Evolutionary conservation across 2,888 invertebrate genomes (phyloP), one percentile per base, ranked within the genome.

Genomic region (Asteroscopus sphinx): DNA sequence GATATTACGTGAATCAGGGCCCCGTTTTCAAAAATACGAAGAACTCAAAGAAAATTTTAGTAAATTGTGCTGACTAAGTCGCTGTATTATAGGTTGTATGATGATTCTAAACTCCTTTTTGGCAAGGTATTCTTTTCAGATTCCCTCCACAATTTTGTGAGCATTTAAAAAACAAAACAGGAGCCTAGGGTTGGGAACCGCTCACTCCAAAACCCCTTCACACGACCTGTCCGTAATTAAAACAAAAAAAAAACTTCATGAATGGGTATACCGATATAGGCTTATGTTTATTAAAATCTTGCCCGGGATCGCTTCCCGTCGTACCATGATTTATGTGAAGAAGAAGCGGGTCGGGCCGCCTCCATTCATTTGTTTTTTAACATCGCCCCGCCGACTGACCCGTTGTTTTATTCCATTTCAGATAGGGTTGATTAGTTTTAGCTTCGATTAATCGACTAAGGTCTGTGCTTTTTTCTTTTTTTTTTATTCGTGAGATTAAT

Each of bases 221-320:
- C 91, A 91, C 91, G 89, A 86, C 87, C 88, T 85, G 74, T 72
- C 64, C 80, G 76, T 88, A 92, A 93, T 93, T 92, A 92, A 93
- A 92, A 92, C 85, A 86, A 85, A 78, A 87, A 87, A 89, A 90
- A 89, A 76, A 68, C 80, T 80, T 83, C 87, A 91, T 93, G 93
- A 93, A 92, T 93, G 93, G 87, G 86, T 88, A 87, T 86, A 76
- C 82, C 82, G 89, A 86, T 88, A 81, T 82, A 73, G 77, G 82
- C 88, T 88, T 89, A 89, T 91, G 92, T 93, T 91, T 93, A 93
- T 93, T 93, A 93, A 92, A 92, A 91, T 86, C 90, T 89, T 82
- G 77, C 74, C 72, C 79, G 73, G 82, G 83, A 83, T 85, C 86
- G 82, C 82, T 87, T 88, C 81, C 89, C 82, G 85, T 79, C 86